Evolutionary conservation across 1,140 invertebrate genomes (phyloP).

Genomic region (Hyles vespertilio): DNA sequence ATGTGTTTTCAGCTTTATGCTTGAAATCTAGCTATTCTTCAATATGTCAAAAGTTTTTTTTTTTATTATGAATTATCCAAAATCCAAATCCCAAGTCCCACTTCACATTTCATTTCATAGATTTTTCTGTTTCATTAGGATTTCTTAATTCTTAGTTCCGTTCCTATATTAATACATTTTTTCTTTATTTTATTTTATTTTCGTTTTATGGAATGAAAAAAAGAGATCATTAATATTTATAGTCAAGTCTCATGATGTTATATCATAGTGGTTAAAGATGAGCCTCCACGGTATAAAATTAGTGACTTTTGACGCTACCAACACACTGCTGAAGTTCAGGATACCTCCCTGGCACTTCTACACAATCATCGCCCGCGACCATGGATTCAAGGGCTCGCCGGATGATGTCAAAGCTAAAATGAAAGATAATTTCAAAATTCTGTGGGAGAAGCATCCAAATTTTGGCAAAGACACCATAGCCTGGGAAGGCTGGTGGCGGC

Average conservation of each 20-base stretch:
- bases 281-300: slow-evolving; percentile 65
- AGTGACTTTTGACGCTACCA: slow-evolving; percentile 92
- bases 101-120: too few species aligned
- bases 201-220: background rate
- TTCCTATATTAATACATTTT: background rate
- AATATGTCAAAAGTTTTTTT: too few species aligned
- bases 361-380: slow-evolving; percentile 79
- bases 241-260: background rate
- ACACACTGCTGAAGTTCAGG: slow-evolving; percentile 85
- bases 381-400: slow-evolving; percentile 80
- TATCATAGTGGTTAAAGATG: slow-evolving; percentile 23
- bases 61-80: too few species aligned
- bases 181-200: background rate
- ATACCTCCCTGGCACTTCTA: slow-evolving; percentile 85
- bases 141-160: background rate
- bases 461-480: slow-evolving; percentile 83
- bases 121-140: too few species aligned
- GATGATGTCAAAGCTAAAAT: slow-evolving; percentile 80
- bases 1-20: too few species aligned
- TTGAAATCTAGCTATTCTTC: too few species aligned
- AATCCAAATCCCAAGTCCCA: too few species aligned
- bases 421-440: slow-evolving; percentile 77
- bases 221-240: background rate
- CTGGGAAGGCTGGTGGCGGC: slow-evolving; percentile 90
- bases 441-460: slow-evolving; percentile 85